Base-by-base conservation (phyloP, 2,113 vertebrate genomes). In the Casuarius casuarius region DNA sequence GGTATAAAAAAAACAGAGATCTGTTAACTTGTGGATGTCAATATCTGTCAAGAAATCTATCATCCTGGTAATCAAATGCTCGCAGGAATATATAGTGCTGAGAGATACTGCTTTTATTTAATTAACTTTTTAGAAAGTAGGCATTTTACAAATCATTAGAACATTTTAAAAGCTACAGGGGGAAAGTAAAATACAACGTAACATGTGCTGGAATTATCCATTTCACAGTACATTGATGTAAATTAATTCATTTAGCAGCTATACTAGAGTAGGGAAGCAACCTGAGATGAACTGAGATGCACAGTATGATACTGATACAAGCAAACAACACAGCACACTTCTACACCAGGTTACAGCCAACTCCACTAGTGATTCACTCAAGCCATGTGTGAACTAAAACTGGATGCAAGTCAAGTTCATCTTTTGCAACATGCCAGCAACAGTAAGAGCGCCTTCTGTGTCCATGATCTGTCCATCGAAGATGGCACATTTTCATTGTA, bases 81-180 rank as follows among this genome's bases (percentile, higher is more conserved):
- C 72, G 29, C 42, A 95, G 80, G 77, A 96, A 89, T 38, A 80
- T 31, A 46, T 1, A 77, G 16, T 44, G 48, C 93, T 89, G 77
- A 95, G 73, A 96, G 68, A 84, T 52, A 74, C 21, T 94, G 82
- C 40, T 94, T 95, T 88, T 92, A 95, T 97, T 97, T 95, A 93
- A 97, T 95, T 93, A 97, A 91, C 67, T 79, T 91, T 92, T 90
- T 79, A 17, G 3, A 84, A 91, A 88, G 71, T 82, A 95, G 93
- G 74, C 80, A 75, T 94, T 93, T 80, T n/a, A 48, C 46, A 92
- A 96, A 96, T 84, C 81, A 72, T 94, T 96, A 95, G 56, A 88
- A 89, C n/a, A n/a, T 74, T 92, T 92, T 18, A 93, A 91, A 92
- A 95, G 84, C 77, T 96, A 76, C 61, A 70, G 56, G 62, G 65